Percentiles rank a stretch among this genome's conserved stretches.
Evolutionary conservation across 1,140 invertebrate species (phyloP).

Genomic region (Lutraria rhynchaena): DNA sequence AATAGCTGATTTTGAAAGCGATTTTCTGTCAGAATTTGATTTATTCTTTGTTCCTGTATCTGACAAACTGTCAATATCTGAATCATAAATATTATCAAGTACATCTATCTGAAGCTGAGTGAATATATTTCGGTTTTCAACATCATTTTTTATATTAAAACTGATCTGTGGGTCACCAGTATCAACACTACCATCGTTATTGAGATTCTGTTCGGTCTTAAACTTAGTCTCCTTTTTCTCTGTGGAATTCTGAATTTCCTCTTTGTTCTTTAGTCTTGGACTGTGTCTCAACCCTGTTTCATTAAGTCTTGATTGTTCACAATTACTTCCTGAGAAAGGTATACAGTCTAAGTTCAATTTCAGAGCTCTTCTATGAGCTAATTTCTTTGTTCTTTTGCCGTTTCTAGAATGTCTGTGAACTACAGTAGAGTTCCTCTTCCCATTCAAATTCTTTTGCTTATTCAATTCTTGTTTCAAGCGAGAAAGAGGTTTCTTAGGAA

Average conservation of each 20-base stretch:
- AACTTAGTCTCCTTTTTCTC: not conserved
- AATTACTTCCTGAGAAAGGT: conserved; percentile 2
- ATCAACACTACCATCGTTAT: not conserved
- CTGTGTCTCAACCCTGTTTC: conserved; percentile 36
- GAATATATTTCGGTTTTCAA: conserved; percentile 42
- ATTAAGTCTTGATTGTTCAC: conserved; percentile 4
- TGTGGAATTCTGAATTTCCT: not conserved
- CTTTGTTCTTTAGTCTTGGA: conserved; percentile 44
- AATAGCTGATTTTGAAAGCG: conserved; percentile 6
- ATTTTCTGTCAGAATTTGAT: not conserved
- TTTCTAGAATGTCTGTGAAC: conserved; percentile 44
- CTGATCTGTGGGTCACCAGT: conserved; percentile 47
- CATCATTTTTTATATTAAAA: conserved; percentile 26
- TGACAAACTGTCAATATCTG: conserved; percentile 12
- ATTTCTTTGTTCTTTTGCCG: conserved; percentile 46
- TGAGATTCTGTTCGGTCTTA: conserved; percentile 12
- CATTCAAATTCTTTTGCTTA: not conserved
- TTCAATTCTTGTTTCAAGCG: not conserved
- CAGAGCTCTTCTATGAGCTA: conserved; percentile 22
- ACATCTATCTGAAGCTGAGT: conserved; percentile 56
- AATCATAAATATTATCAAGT: conserved; percentile 20
- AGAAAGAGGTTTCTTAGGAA: not conserved
- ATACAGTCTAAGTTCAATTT: conserved; percentile 35
- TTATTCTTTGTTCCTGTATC: conserved; percentile 14
- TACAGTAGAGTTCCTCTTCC: not conserved